Evolutionary conservation across 2,113 vertebrate genomes (phyloP).

Genomic region (Spermophilus dauricus): DNA sequence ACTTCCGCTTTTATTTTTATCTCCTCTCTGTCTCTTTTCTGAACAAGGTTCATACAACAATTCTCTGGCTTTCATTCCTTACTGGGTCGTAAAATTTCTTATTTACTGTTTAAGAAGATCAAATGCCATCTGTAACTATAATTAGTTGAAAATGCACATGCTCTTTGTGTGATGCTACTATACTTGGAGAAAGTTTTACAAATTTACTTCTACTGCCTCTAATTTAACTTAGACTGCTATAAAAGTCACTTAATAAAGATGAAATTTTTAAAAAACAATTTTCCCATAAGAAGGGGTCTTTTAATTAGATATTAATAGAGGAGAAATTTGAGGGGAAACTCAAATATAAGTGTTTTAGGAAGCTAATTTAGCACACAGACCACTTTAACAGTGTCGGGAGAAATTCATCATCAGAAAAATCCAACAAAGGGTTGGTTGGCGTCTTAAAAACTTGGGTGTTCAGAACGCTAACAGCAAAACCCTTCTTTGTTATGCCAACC

Average conservation of each 20-base stretch:
- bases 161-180: background rate
- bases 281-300: background rate
- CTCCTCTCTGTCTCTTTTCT: background rate
- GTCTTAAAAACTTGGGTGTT: background rate
- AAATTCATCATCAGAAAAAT: fast-evolving
- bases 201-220: background rate
- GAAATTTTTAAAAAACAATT: background rate
- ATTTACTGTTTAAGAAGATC: background rate
- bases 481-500: background rate
- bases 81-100: background rate
- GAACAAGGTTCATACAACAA: background rate
- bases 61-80: background rate
- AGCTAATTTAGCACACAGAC: background rate
- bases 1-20: background rate
- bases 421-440: fast-evolving
- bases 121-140: background rate
- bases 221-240: background rate
- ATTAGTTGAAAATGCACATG: background rate
- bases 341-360: background rate
- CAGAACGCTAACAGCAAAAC: background rate
- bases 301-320: background rate
- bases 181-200: too few relatives aligned
- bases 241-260: background rate
- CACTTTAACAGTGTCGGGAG: fast-evolving
- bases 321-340: background rate